Evolutionary conservation across 1,140 invertebrate genomes (phyloP).

Genomic region (Ooceraea biroi): DNA sequence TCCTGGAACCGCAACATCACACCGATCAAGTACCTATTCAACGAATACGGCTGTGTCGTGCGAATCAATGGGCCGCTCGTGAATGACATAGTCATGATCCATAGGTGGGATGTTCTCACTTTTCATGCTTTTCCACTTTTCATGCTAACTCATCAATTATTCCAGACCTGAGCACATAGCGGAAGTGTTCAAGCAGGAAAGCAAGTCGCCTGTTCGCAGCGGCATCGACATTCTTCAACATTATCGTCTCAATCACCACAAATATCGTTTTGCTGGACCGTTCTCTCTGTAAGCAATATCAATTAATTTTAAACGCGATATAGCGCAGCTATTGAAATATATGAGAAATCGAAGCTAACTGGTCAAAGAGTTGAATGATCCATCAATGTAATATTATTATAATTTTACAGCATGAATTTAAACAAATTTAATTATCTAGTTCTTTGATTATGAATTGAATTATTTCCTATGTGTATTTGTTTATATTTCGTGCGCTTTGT

Average conservation of each 20-base stretch:
- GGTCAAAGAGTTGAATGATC: no score
- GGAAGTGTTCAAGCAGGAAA: constrained; percentile 88
- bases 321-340: neutral
- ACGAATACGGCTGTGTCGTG: constrained; percentile 89
- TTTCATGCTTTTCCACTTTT: neutral
- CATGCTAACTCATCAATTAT: neutral
- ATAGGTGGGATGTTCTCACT: constrained; percentile 71
- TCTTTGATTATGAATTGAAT: no score
- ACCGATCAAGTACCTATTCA: constrained; percentile 86
- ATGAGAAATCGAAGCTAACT: no score
- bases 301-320: constrained; percentile 12
- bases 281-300: constrained; percentile 86
- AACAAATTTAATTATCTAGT: neutral
- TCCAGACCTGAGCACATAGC: constrained; percentile 88
- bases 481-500: neutral
- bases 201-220: constrained; percentile 87
- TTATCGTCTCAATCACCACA: constrained; percentile 87
- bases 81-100: constrained; percentile 87
- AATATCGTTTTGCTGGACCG: constrained; percentile 86
- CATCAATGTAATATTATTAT: no score
- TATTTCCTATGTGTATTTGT: neutral
- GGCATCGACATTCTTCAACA: constrained; percentile 88
- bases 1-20: constrained; percentile 82
- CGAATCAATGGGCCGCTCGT: constrained; percentile 88
- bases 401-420: no score